Evolutionary conservation across 2,113 vertebrate genomes (phyloP).

Genomic region (Gymnocephalus cernua): DNA sequence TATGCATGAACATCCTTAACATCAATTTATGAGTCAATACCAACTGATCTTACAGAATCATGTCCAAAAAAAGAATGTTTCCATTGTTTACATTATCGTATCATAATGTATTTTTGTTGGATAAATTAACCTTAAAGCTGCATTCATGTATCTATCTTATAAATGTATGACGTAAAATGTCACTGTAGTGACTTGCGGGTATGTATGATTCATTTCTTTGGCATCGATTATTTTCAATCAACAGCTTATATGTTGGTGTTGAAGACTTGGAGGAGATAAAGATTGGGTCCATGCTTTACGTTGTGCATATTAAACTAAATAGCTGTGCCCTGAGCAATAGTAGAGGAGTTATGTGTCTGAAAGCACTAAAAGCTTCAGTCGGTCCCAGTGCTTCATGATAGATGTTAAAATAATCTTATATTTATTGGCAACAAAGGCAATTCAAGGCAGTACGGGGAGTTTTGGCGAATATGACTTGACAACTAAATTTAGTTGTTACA

Average conservation of each 20-base stretch:
- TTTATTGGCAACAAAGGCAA: slow-evolving; percentile 58
- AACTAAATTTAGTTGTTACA: slow-evolving; percentile 45
- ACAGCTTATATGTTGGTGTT: slow-evolving; percentile 53
- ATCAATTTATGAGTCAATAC: slow-evolving; percentile 10
- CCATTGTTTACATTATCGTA: no score
- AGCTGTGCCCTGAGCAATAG: slow-evolving; percentile 42
- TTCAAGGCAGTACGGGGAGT: slow-evolving; percentile 22
- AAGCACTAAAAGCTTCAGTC: slow-evolving; percentile 47
- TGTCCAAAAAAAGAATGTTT: slow-evolving; percentile 9
- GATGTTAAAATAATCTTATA: slow-evolving; percentile 55
- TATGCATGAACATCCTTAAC: slow-evolving; percentile 11
- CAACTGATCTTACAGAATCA: slow-evolving; percentile 3
- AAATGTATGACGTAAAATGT: slow-evolving; percentile 15
- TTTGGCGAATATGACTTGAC: slow-evolving; percentile 38
- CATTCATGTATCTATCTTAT: slow-evolving; percentile 16
- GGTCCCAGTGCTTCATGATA: slow-evolving; percentile 33
- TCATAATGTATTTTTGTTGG: no score
- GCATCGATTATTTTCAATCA: slow-evolving; percentile 49
- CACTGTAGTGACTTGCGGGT: slow-evolving; percentile 1
- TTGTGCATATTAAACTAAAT: slow-evolving; percentile 63
- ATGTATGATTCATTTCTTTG: slow-evolving; percentile 18
- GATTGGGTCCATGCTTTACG: slow-evolving; percentile 46
- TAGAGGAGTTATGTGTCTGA: slow-evolving; percentile 51
- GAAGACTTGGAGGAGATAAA: slow-evolving; percentile 56
- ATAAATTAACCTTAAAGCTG: slow-evolving; percentile 24